Evolutionary conservation across 2,888 invertebrate species (phyloP), one percentile per base, ranked within the genome.

Genomic region (Amblyjoppa fuscipennis): DNA sequence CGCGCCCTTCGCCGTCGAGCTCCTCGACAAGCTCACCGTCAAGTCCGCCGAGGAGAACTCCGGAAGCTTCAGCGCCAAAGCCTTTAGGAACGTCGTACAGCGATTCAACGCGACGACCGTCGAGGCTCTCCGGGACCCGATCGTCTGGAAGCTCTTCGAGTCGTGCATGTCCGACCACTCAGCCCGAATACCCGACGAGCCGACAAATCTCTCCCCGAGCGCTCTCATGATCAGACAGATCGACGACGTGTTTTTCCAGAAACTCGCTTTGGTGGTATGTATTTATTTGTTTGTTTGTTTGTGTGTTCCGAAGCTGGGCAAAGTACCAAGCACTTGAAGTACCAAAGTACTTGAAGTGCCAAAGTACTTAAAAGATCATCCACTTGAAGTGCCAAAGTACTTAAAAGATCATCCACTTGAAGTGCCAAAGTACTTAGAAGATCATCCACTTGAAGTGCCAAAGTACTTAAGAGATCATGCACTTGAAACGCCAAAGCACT

Each of bases 121-220:
- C n/a, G 92, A 94, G 38, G 91, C 95, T 9, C 91, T 95, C 11
- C 94, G 95, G 3, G 90, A 94, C 7, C 92, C 95, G 3, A 90
- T 93, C 28, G 95, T 96, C 0, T 97, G 96, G 96, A 92, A 94
- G 38, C 95, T 96, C 2, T 95, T 97, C 75, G 95, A 95, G 89
- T 91, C 92, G 0, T 95, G 95, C 3, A 93, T 97, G 71, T 95
- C 95, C 77, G 95, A 95, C 81, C 95, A 96, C 68, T 92, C 93
- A 56, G 92, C 94, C 16, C 93, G 92, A 13, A 38, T 56, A 28
- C 16, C 53, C 2, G 93, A 92, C 13, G 94, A 94, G 89, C 45
- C 66, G 9, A 94, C 95, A 2, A 64, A 13, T 16, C 31, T 78
- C 1, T 94, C 95, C 68, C 94, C 95, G 7, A 93, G 95, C 13